Percentiles rank a stretch among this genome's conserved stretches.
Conservation (phyloP, 1,140 invertebrate species). For the Drosophila pseudoobscura region DNA sequence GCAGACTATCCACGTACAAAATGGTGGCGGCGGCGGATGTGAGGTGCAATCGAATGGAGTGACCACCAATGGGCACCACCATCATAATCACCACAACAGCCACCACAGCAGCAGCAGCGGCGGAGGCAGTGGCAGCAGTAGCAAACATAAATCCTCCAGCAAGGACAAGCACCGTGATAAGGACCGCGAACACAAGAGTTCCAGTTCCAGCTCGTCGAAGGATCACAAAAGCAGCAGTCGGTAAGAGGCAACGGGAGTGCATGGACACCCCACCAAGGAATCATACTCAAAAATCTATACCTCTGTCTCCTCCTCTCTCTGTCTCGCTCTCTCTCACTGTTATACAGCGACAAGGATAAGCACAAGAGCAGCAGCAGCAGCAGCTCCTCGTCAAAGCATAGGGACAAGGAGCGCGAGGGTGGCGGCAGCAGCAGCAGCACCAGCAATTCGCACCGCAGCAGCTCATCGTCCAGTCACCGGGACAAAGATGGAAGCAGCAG, state of each 20-base stretch:
- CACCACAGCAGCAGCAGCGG: constrained; percentile 83
- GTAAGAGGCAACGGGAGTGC: constrained; percentile 59
- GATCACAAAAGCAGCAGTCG: constrained; percentile 83
- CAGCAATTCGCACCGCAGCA: constrained; percentile 83
- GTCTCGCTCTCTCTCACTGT: not conserved
- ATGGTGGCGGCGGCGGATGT: constrained; percentile 64
- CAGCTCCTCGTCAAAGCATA: constrained; percentile 71
- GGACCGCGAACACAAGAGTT: constrained; percentile 83
- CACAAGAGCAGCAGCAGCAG: constrained; percentile 82
- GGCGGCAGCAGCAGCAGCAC: constrained; percentile 17
- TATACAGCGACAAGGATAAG: constrained; percentile 81
- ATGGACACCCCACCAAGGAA: not conserved
- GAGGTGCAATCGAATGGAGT: constrained; percentile 80
- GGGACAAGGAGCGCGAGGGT: constrained; percentile 72
- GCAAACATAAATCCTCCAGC: constrained; percentile 87
- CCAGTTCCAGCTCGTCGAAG: constrained; percentile 70
- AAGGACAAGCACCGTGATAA: constrained; percentile 84
- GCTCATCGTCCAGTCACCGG: constrained; percentile 75
- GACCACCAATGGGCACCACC: constrained; percentile 85
- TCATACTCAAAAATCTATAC: not conserved
- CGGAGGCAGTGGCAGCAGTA: constrained; percentile 85
- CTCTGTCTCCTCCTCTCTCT: too few relatives aligned
- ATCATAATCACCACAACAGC: constrained; percentile 83
- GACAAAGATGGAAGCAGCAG: constrained; percentile 82
- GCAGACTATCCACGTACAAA: constrained; percentile 74